A percentile compares a stretch with the other conserved stretches of the same genome.
These are phyloP conservation scores for Xestia xanthographa DNA, from an alignment of 2,888 invertebrate genomes.

Conservation along the genomic window DNA sequence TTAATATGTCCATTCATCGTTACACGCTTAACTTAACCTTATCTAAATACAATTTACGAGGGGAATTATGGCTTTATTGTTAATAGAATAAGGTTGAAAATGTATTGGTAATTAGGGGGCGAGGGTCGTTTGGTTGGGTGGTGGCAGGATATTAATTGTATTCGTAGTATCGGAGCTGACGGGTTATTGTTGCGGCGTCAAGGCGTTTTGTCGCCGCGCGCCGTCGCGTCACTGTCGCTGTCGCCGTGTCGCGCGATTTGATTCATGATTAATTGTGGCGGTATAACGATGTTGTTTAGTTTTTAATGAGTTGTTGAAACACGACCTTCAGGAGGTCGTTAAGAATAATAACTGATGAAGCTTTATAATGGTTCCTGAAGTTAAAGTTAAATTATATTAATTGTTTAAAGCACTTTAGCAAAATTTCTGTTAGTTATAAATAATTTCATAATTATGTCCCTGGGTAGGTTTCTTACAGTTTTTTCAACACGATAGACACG, in stretches of 20 bases:
- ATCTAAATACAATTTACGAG: slow-evolving; percentile 35
- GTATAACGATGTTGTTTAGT: slow-evolving; percentile 65
- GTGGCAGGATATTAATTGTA: slow-evolving; percentile 73
- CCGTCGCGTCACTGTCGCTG: slow-evolving; percentile 61
- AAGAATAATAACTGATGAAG: slow-evolving; percentile 28
- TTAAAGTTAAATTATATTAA: slow-evolving; percentile 14
- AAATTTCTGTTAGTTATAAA: neutral
- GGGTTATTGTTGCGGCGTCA: slow-evolving; percentile 73
- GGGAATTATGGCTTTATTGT: slow-evolving; percentile 42
- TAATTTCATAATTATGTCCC: neutral
- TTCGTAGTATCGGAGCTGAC: slow-evolving; percentile 71
- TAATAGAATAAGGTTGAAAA: slow-evolving; percentile 51
- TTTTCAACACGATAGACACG: neutral
- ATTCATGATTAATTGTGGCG: slow-evolving; percentile 65
- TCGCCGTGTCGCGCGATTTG: slow-evolving; percentile 58
- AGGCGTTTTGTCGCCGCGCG: slow-evolving; percentile 72
- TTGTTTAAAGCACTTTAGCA: neutral
- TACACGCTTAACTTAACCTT: slow-evolving; percentile 60
- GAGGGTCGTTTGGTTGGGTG: slow-evolving; percentile 59
- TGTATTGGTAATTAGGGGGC: slow-evolving; percentile 50
- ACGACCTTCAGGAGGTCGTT: slow-evolving; percentile 46
- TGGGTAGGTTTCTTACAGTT: neutral
- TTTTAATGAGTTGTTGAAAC: slow-evolving; percentile 61
- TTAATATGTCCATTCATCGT: slow-evolving; percentile 68
- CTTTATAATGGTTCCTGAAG: slow-evolving; percentile 7